Evolutionary conservation across 2,888 invertebrate genomes (phyloP), one percentile per base, ranked within the genome.

Genomic region (Lymantria monacha): DNA sequence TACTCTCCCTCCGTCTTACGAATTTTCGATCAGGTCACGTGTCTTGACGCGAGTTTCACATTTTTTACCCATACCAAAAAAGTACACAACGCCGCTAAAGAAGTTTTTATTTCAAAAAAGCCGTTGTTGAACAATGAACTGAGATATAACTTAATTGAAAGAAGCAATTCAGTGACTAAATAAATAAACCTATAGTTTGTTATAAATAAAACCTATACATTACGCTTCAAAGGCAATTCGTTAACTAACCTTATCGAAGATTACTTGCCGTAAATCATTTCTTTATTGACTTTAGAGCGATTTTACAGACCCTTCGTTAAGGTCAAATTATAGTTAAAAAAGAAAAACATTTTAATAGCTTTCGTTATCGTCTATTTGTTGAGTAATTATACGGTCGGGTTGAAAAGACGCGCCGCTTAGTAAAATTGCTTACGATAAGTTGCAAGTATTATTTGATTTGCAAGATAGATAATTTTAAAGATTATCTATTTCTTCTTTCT

Each of bases 211-310:
- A 41, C 14, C 46, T 15, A 46, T 50, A 52, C 52, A 54, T 61
- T 57, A 57, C 56, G 55, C 47, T 61, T 61, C 55, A 47, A 61
- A 59, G 51, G 60, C 60, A 63, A 70, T 69, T 72, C 66, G 63
- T 64, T 54, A 68, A 63, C 57, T 67, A 60, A 61, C 59, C 53
- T 53, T 51, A 66, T 59, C 51, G 55, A 41, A 66, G 66, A 70
- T 68, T 59, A 61, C 60, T 42, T 49, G 40, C 59, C 61, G 66
- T 81, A 79, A 82, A 82, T 81, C 76, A 76, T 61, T 43, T n/a
- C 49, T 70, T 74, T 76, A 79, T 79, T 76, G 74, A 74, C 69
- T 70, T 60, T 59, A 63, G 42, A 33, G 22, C 14, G 13, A 48
- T 44, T 43, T 44, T 63, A 57, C 51, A 48, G 64, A 63, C 55